Conservation (phyloP, 2,797 vertebrate species). For the Acanthornis magna region DNA sequence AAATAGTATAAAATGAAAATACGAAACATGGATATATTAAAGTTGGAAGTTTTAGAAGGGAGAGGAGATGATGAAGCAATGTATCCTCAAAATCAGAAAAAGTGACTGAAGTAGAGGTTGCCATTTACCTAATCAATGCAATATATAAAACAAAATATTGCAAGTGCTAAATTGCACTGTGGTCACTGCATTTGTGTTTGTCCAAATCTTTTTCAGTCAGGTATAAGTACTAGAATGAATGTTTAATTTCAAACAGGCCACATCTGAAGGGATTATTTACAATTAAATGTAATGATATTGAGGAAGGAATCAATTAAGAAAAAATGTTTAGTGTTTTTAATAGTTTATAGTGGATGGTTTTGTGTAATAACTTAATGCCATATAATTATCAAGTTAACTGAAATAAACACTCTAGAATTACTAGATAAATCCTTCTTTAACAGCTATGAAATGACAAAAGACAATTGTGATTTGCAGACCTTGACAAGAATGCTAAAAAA, state of each 20-base stretch:
- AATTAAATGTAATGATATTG: not conserved
- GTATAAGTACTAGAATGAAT: not conserved
- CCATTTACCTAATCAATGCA: not conserved
- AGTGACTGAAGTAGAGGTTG: not conserved
- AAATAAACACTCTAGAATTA: slow-evolving; percentile 27
- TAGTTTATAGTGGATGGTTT: not conserved
- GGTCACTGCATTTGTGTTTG: not conserved
- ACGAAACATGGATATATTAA: not conserved
- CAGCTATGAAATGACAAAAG: not conserved
- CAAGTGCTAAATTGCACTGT: not conserved
- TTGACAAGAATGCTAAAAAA: not conserved
- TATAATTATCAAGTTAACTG: not conserved
- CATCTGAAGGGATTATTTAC: not conserved
- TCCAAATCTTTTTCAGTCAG: not conserved
- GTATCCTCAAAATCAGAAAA: not conserved
- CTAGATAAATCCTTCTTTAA: not conserved
- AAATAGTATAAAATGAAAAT: not conserved
- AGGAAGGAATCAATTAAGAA: not conserved
- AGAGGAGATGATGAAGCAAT: not conserved
- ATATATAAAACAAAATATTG: not conserved
- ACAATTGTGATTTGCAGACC: not conserved
- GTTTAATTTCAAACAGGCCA: not conserved
- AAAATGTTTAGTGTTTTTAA: not conserved
- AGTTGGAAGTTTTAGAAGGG: not conserved
- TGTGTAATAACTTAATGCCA: not conserved